These are phyloP conservation scores for Micropoecilia bifurca DNA, from an alignment of 2,797 vertebrate species.

Conservation along the genomic window DNA sequence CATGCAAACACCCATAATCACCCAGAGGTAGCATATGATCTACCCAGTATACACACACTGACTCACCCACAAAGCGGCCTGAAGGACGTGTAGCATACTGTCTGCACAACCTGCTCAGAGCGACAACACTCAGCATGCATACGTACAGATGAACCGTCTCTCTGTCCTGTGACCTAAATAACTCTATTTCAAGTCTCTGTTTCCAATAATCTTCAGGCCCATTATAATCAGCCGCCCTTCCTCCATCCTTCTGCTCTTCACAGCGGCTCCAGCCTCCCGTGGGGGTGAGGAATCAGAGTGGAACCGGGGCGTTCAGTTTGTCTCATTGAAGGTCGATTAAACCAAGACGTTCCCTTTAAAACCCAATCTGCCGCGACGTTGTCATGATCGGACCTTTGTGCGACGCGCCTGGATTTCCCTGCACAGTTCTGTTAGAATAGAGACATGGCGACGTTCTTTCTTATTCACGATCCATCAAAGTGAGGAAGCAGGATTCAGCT, in stretches of 20 bases:
- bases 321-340: slow-evolving; percentile 47
- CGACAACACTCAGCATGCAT: slow-evolving; percentile 21
- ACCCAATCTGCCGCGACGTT: neutral
- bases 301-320: slow-evolving; percentile 8
- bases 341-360: neutral
- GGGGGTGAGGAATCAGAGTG: slow-evolving; percentile 10
- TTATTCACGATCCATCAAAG: no score
- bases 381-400: neutral
- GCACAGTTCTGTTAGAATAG: neutral
- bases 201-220: slow-evolving; percentile 10
- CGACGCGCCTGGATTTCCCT: neutral
- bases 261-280: slow-evolving; percentile 19
- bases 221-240: slow-evolving; percentile 15
- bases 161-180: slow-evolving; percentile 24
- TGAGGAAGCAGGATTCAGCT: neutral
- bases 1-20: slow-evolving; percentile 30
- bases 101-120: slow-evolving; percentile 24
- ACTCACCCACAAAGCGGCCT: slow-evolving; percentile 35
- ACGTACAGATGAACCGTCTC: slow-evolving; percentile 27
- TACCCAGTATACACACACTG: slow-evolving; percentile 27
- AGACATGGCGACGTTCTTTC: neutral
- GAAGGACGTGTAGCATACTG: slow-evolving; percentile 19
- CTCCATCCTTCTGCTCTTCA: slow-evolving; percentile 36
- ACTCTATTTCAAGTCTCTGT: neutral
- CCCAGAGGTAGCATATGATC: slow-evolving; percentile 42